Base-by-base conservation (phyloP, 2,797 vertebrate species). In the Sebastes cheni region DNA sequence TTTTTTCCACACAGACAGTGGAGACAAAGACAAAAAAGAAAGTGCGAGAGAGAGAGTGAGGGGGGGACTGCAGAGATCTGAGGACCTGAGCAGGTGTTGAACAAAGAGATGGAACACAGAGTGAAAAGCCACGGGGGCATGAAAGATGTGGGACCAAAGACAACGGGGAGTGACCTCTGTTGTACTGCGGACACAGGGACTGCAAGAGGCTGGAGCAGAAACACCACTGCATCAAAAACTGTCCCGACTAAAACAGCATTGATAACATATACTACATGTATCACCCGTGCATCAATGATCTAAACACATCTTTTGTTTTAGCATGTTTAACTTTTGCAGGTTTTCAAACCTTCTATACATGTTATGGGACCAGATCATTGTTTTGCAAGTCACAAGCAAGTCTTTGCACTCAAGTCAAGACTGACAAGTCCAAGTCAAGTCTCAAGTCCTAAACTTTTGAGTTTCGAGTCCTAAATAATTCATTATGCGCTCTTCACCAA, bases 1-100 rank as follows among this genome's bases (percentile, higher is more conserved):
- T 55, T 20, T 60, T 73, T 59, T 46, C 18, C 6, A n/a, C 27
- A 61, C 8, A 84, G 16, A 71, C 20, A 36, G 55, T 60, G 6
- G 6, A 70, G 60, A 81, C 32, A 73, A 50, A 72, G 67, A 73
- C 56, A 75, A 56, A 72, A 71, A 68, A 80, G 59, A 10, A 70
- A 39, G 42, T 8, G 1, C 3, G 10, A 54, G 27, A 55, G 36
- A 22, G 50, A 22, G 50, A 13, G 61, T 1, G 60, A 72, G 42
- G 42, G 11, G 14, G 61, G 25, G 18, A 27, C 75, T 73, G 78
- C 73, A 83, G 82, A 93, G 82, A 90, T 85, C 72, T 89, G 87
- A 91, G 58, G 64, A 79, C 52, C 34, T 65, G 88, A 93, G 81
- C 92, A 93, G 92, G 85, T 92, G 91, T 71, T 86, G 85, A 90